phyloP scores from a whole-genome alignment of 1,140 invertebrate species.

The Nasonia vitripennis region DNA sequence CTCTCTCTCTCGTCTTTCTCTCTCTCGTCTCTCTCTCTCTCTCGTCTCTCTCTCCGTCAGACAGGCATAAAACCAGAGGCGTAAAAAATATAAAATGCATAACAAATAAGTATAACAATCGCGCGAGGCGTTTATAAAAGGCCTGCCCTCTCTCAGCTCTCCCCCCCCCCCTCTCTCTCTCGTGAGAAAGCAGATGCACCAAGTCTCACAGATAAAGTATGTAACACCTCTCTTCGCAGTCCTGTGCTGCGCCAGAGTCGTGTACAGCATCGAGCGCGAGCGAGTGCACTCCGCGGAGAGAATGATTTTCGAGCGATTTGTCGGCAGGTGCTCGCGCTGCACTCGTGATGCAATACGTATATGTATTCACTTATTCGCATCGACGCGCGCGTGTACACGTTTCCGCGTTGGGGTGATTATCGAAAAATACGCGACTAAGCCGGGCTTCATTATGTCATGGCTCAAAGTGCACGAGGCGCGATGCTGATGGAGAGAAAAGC shows the following conservation, averaged over 20 bases:
- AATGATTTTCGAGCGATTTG: slow-evolving; percentile 48
- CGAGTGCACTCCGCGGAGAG: neutral
- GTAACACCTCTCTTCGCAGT: slow-evolving; percentile 35
- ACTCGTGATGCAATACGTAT: neutral
- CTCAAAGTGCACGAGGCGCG: neutral
- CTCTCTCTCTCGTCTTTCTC: neutral
- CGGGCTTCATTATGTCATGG: neutral
- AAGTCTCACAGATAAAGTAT: slow-evolving; percentile 31
- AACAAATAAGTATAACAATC: slow-evolving; percentile 39
- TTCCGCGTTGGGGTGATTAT: slow-evolving; percentile 18
- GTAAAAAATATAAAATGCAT: slow-evolving; percentile 26
- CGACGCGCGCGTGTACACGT: slow-evolving; percentile 13
- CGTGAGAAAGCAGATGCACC: slow-evolving; percentile 49
- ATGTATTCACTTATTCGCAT: slow-evolving; percentile 8
- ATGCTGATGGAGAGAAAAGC: slow-evolving; percentile 19
- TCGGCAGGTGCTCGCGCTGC: neutral
- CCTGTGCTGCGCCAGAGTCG: neutral
- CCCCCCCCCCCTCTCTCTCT: neutral
- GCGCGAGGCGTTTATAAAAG: slow-evolving; percentile 11
- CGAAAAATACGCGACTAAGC: neutral
- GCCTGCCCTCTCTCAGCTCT: neutral
- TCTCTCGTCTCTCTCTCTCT: neutral
- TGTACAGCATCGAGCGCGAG: neutral
- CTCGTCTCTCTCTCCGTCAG: too few species aligned
- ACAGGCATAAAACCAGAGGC: slow-evolving; percentile 3